A percentile compares a stretch with the other conserved stretches of the same genome.
Evolutionary conservation across 2,888 invertebrate genomes (phyloP).

Genomic region (Alloplasta piceator): DNA sequence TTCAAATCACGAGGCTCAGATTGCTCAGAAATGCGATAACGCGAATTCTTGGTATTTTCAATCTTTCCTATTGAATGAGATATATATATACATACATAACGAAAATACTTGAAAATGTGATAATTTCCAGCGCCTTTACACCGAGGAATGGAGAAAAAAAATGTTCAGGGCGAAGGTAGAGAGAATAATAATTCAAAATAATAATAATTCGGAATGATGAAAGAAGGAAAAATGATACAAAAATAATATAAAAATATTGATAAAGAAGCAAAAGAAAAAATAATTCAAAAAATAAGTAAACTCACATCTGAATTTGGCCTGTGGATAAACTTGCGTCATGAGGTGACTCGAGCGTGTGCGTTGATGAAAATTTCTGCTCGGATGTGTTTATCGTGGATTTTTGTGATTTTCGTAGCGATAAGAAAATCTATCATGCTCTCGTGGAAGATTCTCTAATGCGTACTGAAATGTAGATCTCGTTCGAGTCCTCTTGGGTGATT

Average conservation of each 20-base stretch:
- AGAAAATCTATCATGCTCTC: slow-evolving; percentile 74
- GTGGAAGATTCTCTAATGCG: slow-evolving; percentile 72
- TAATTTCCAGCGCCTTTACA: no score
- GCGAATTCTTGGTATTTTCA: slow-evolving; percentile 1
- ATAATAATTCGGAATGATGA: background rate
- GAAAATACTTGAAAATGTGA: background rate
- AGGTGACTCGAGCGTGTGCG: slow-evolving; percentile 39
- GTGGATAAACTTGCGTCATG: slow-evolving; percentile 75
- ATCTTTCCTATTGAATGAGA: background rate
- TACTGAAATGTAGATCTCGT: slow-evolving; percentile 79
- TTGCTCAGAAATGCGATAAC: slow-evolving; percentile 39
- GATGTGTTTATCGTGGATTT: slow-evolving; percentile 20
- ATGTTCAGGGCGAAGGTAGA: no score
- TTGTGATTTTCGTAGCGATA: slow-evolving; percentile 50
- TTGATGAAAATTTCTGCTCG: slow-evolving; percentile 24
- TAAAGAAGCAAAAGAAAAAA: background rate
- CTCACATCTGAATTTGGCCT: slow-evolving; percentile 79
- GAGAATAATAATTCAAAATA: no score
- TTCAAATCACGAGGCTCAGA: background rate
- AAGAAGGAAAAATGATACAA: background rate
- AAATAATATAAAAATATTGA: background rate
- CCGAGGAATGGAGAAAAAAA: no score
- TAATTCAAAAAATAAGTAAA: slow-evolving; percentile 55
- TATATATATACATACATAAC: no score
- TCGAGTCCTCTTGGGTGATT: slow-evolving; percentile 69